Evolutionary conservation across 2,888 invertebrate genomes (phyloP).

Genomic region (Minunthozetes semirufus): DNA sequence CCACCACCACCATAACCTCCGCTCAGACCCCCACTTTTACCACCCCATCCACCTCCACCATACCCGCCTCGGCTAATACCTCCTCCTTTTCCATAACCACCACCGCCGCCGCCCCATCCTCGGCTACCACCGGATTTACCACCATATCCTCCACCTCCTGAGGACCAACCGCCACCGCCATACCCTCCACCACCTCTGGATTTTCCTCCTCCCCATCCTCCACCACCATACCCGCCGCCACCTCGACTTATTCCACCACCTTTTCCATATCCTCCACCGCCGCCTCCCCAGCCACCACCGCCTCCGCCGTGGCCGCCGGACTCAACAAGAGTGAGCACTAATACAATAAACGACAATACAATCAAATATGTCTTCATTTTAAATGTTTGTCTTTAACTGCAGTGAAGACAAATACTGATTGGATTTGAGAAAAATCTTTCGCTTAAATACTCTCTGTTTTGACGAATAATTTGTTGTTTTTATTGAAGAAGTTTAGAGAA

Average conservation of each 20-base stretch:
- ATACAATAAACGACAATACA: not conserved
- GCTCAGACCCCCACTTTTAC: not conserved
- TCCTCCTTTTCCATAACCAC: not conserved
- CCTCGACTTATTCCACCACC: not conserved
- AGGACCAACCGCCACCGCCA: not conserved
- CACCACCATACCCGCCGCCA: not conserved
- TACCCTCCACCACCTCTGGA: not conserved
- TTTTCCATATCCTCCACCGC: not conserved
- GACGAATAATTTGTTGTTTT: conserved; percentile 1
- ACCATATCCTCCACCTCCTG: not conserved
- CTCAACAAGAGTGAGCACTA: not conserved
- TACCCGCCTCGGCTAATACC: not conserved
- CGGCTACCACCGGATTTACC: not conserved
- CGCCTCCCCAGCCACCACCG: not conserved
- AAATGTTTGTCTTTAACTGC: not conserved
- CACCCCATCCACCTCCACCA: not conserved
- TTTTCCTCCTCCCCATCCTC: not conserved
- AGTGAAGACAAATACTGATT: not conserved
- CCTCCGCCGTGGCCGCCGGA: not conserved
- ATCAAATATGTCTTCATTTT: conserved; percentile 15
- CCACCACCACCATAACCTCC: not conserved
- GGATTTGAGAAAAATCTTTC: not conserved
- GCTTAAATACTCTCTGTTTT: conserved; percentile 5
- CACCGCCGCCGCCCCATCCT: not conserved
- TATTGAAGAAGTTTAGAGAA: too few relatives aligned